These are phyloP conservation scores for Dendrophyllia cribrosa DNA, from an alignment of 64 coral and sea anemone genomes.

Conservation along the genomic window DNA sequence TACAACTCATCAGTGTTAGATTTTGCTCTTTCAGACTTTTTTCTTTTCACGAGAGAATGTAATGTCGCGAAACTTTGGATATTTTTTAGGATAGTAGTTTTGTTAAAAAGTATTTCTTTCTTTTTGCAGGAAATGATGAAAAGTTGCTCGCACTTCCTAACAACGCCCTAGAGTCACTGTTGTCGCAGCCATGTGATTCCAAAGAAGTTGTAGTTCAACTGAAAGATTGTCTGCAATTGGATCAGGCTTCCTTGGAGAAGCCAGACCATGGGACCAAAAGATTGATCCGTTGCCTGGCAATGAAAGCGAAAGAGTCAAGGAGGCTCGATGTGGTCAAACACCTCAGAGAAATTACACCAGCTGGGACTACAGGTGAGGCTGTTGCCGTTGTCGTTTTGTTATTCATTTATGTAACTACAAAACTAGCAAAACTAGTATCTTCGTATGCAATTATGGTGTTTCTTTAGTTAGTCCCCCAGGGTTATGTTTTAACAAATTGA, in stretches of 20 bases:
- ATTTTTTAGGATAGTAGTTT: too few species aligned
- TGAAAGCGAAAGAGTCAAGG: not conserved
- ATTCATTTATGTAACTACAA: too few species aligned
- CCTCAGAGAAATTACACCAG: not conserved
- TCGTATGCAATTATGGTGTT: too few species aligned
- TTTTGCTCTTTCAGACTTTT: too few species aligned
- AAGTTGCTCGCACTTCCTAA: not conserved
- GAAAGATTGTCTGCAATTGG: not conserved
- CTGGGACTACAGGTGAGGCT: not conserved
- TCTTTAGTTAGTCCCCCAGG: too few species aligned
- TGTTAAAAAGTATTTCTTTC: too few species aligned
- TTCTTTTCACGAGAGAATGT: too few species aligned
- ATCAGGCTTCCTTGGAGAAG: not conserved
- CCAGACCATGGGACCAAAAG: not conserved
- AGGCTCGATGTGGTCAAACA: not conserved
- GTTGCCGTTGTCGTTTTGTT: not conserved
- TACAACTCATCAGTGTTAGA: too few species aligned
- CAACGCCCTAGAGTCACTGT: not conserved
- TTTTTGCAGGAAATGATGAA: not conserved
- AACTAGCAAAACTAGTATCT: too few species aligned
- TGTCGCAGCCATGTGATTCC: not conserved
- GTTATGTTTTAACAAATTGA: too few species aligned
- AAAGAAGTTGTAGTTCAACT: not conserved
- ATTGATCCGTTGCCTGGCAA: constrained; percentile 1
- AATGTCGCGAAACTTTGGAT: too few species aligned